Evolutionary conservation across 2,888 invertebrate species (phyloP).

Genomic region (Apodemia hepburni): DNA sequence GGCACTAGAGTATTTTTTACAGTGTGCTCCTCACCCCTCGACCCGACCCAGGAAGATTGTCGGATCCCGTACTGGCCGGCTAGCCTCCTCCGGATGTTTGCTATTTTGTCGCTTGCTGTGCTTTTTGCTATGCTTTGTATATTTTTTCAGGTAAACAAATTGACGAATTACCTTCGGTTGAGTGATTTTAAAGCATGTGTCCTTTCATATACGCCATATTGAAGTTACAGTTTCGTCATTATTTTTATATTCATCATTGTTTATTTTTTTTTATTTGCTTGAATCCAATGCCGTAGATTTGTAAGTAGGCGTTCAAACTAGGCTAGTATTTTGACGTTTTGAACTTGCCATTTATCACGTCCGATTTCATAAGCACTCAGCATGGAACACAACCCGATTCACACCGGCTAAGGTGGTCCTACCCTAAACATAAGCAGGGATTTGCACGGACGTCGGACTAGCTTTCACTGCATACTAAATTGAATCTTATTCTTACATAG

Average conservation of each 20-base stretch:
- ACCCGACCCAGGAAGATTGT: slow-evolving; percentile 76
- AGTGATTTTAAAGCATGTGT: background rate
- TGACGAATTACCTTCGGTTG: slow-evolving; percentile 1
- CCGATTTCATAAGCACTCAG: slow-evolving; percentile 50
- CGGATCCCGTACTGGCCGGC: slow-evolving; percentile 72
- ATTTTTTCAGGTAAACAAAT: slow-evolving; percentile 18
- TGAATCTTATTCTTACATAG: slow-evolving; percentile 43
- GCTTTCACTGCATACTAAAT: slow-evolving; percentile 53
- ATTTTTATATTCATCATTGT: slow-evolving; percentile 4
- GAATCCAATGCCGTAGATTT: slow-evolving; percentile 9
- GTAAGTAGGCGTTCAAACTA: slow-evolving; percentile 3
- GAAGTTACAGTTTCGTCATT: background rate
- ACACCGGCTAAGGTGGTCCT: slow-evolving; percentile 67
- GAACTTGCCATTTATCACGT: slow-evolving; percentile 36
- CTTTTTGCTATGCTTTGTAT: slow-evolving; percentile 66
- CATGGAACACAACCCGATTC: slow-evolving; percentile 73
- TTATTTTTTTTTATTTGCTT: slow-evolving; percentile 9
- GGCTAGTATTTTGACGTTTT: slow-evolving; percentile 9
- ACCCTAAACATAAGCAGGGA: slow-evolving; percentile 28
- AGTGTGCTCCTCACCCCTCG: slow-evolving; percentile 81
- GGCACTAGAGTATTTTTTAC: slow-evolving; percentile 80
- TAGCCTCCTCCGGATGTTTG: slow-evolving; percentile 79
- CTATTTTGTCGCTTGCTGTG: slow-evolving; percentile 61
- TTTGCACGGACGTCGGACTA: slow-evolving; percentile 49
- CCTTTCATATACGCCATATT: background rate